Conservation (phyloP, 2,888 invertebrate genomes). For the Iselma pallidipennis region DNA sequence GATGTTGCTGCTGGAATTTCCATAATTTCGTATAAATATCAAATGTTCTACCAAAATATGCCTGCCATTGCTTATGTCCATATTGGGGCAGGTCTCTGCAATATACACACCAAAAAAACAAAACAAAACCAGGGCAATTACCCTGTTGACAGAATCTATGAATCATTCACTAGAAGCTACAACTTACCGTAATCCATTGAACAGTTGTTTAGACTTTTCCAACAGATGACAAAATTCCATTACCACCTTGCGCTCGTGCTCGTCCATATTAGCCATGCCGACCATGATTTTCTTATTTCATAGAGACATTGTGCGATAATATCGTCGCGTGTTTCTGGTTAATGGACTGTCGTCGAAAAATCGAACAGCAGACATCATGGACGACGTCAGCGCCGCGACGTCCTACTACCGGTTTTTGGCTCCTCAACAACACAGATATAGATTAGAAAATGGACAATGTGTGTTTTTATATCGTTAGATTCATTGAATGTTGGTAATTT, state of each 20-base stretch:
- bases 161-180: neutral
- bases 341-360: conserved; percentile 47
- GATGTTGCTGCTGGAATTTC: conserved; percentile 98
- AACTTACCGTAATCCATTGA: conserved; percentile 89
- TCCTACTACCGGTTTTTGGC: conserved; percentile 7
- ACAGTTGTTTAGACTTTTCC: conserved; percentile 96
- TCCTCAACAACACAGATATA: no score
- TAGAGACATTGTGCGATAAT: conserved; percentile 25
- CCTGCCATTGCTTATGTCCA: conserved; percentile 97
- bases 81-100: conserved; percentile 94
- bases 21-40: conserved; percentile 97
- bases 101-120: conserved; percentile 23
- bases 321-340: conserved; percentile 24
- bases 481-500: neutral
- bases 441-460: no score
- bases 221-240: conserved; percentile 95
- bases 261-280: conserved; percentile 80
- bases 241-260: conserved; percentile 88
- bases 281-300: conserved; percentile 60
- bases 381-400: conserved; percentile 46
- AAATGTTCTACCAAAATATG: conserved; percentile 95
- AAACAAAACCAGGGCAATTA: no score
- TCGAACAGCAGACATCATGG: conserved; percentile 53
- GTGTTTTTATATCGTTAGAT: neutral
- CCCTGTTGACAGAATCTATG: neutral